These are phyloP conservation scores for Machaerirhynchus nigripectus DNA, from an alignment of 2,113 vertebrate genomes.

Conservation along the genomic window DNA sequence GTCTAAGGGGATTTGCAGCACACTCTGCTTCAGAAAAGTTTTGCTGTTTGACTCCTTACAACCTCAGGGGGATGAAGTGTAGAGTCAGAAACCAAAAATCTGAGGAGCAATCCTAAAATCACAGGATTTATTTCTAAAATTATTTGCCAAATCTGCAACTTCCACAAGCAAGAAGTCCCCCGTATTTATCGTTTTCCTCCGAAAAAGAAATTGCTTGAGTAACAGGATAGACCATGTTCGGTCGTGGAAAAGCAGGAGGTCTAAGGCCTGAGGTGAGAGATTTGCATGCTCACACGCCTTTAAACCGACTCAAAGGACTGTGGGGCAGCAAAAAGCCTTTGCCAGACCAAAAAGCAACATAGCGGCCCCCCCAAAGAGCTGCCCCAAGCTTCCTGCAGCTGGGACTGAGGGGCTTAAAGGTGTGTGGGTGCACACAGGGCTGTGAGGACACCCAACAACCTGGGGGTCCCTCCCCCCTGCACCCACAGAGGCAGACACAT, in stretches of 20 bases:
- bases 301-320: neutral
- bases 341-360: neutral
- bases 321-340: neutral
- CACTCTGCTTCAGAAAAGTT: neutral
- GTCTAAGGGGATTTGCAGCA: neutral
- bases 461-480: too few relatives aligned
- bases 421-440: fast-evolving
- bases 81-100: neutral
- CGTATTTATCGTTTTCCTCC: neutral
- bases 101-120: neutral
- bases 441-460: neutral
- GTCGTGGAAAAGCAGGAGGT: neutral
- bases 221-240: fast-evolving
- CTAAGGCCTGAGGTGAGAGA: neutral
- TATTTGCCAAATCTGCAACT: neutral
- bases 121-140: neutral
- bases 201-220: neutral
- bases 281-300: neutral
- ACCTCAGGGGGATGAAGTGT: neutral
- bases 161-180: neutral
- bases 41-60: neutral
- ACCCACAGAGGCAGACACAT: neutral
- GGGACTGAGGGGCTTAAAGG: neutral
- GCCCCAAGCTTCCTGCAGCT: neutral
- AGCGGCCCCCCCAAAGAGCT: fast-evolving